These are phyloP conservation scores for Salmo trutta DNA, from an alignment of 2,797 vertebrate species.

Conservation along the genomic window DNA sequence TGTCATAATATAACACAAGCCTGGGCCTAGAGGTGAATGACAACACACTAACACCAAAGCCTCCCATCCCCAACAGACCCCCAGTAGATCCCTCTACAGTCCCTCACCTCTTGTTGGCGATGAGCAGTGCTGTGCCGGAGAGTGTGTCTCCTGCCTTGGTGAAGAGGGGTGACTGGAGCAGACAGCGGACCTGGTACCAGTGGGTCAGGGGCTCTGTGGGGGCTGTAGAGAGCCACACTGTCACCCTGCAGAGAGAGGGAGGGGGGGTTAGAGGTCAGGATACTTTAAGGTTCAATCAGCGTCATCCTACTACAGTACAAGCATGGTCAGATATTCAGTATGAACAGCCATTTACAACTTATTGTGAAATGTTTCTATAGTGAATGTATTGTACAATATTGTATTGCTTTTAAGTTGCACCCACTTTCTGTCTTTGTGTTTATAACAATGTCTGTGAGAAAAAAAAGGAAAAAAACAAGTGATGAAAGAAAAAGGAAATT, in stretches of 20 bases:
- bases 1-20: no score
- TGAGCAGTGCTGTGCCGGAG: slow-evolving; percentile 89
- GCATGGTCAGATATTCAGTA: neutral
- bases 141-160: slow-evolving; percentile 94
- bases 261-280: neutral
- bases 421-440: no score
- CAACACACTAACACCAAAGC: no score
- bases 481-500: no score
- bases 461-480: no score
- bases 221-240: slow-evolving; percentile 93
- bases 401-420: no score
- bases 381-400: neutral
- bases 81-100: neutral
- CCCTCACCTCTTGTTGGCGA: slow-evolving; percentile 91
- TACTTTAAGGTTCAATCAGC: neutral
- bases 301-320: neutral
- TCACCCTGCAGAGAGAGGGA: slow-evolving; percentile 77
- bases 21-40: no score
- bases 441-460: neutral
- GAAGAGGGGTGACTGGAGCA: slow-evolving; percentile 94
- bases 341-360: no score
- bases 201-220: slow-evolving; percentile 95
- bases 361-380: neutral
- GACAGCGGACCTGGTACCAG: slow-evolving; percentile 96
- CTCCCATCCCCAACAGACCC: neutral